Evolutionary conservation across 2,797 vertebrate genomes (phyloP).

Genomic region (Sphenopsis melanotis): DNA sequence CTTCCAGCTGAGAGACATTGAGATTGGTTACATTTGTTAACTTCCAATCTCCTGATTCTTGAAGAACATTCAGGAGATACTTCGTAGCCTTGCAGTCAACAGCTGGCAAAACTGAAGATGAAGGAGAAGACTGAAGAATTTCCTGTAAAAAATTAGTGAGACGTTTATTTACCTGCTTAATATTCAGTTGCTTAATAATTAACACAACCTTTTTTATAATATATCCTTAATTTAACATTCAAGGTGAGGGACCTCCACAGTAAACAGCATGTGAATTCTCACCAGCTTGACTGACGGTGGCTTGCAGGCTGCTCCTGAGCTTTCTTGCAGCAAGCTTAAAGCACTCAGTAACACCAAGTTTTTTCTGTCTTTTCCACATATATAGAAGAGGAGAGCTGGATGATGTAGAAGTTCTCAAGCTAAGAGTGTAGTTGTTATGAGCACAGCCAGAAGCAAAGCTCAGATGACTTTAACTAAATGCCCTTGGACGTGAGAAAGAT

Average conservation of each 20-base stretch:
- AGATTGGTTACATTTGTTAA: constrained; percentile 20
- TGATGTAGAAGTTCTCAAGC: background rate
- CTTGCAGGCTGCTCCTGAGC: background rate
- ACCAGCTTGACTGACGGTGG: background rate
- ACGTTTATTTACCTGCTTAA: background rate
- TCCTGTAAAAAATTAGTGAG: constrained; percentile 53
- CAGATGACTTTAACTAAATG: background rate
- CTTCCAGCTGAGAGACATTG: constrained; percentile 10
- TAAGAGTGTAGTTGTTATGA: background rate
- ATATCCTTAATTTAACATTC: background rate
- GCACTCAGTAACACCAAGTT: background rate
- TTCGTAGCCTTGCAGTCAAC: constrained; percentile 58
- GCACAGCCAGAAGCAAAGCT: background rate
- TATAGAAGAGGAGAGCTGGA: background rate
- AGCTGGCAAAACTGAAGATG: constrained; percentile 70
- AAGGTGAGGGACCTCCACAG: background rate
- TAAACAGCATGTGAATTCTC: background rate
- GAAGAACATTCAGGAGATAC: constrained; percentile 39
- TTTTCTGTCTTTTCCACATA: background rate
- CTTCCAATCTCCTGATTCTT: constrained; percentile 40
- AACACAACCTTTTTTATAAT: background rate
- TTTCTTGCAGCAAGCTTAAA: background rate
- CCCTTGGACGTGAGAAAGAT: background rate
- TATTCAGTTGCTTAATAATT: background rate
- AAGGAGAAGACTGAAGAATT: constrained; percentile 61